These are phyloP conservation scores for Dicaeum eximium DNA, from an alignment of 2,113 vertebrate genomes.

Conservation along the genomic window DNA sequence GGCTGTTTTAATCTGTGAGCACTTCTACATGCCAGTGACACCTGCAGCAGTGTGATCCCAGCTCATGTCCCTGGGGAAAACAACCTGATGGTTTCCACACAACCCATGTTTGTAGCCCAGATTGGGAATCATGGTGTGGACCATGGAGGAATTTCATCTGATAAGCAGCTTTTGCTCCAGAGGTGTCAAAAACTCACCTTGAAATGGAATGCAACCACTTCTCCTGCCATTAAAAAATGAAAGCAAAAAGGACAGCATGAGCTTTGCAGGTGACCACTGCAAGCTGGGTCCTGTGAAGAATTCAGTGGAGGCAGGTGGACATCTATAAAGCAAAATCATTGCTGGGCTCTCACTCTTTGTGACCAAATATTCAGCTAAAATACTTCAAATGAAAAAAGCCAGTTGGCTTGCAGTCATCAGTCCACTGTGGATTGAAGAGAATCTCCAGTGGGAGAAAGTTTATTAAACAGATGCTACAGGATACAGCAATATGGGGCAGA, in stretches of 20 bases:
- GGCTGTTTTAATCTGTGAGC: neutral
- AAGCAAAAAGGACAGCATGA: neutral
- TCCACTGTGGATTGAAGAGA: neutral
- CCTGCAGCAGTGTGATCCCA: fast-evolving
- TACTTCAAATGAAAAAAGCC: neutral
- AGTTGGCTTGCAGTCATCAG: neutral
- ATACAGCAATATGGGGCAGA: constrained; percentile 14
- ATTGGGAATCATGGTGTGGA: neutral
- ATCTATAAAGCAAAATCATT: neutral
- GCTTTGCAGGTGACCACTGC: neutral
- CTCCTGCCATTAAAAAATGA: neutral
- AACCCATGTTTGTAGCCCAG: neutral
- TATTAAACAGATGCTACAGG: constrained; percentile 53
- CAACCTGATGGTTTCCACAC: neutral
- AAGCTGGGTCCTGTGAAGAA: neutral
- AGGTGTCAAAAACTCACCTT: neutral
- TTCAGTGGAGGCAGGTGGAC: neutral
- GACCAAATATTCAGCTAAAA: neutral
- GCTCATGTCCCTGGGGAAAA: neutral
- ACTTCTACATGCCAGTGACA: neutral
- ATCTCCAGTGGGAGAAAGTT: constrained; percentile 25
- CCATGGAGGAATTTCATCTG: neutral
- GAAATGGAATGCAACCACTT: neutral
- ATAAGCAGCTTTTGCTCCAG: neutral
- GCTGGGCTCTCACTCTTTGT: neutral